Evolutionary conservation across 1,140 invertebrate species (phyloP).

Genomic region (Ganaspis sp.): DNA sequence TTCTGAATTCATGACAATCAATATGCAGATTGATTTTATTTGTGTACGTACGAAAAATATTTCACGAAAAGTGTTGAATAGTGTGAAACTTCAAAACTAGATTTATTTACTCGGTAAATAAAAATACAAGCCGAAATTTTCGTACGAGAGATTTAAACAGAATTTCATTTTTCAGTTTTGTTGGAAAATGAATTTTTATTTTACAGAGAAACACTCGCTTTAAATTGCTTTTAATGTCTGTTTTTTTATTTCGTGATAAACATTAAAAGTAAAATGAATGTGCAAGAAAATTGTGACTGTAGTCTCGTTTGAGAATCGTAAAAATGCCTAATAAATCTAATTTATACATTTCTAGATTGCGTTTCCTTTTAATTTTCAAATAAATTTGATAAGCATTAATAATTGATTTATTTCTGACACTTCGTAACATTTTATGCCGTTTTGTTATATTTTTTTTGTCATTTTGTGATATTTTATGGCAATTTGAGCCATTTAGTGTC

Average conservation of each 20-base stretch:
- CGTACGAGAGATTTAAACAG: neutral
- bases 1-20: neutral
- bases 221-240: neutral
- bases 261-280: no score
- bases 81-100: neutral
- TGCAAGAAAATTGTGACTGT: no score
- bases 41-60: constrained; percentile 1
- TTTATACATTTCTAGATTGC: no score
- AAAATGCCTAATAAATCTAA: no score
- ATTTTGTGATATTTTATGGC: no score
- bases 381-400: no score
- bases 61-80: constrained; percentile 3
- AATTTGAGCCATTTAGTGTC: no score
- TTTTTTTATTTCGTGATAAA: neutral
- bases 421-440: no score
- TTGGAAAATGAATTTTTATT: neutral
- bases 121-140: neutral
- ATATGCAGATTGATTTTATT: constrained; percentile 6
- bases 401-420: no score
- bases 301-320: no score
- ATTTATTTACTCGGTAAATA: constrained; percentile 2
- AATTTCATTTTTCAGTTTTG: neutral
- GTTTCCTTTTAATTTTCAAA: no score
- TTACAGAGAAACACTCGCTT: neutral
- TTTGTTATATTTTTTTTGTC: no score